phyloP scores from a whole-genome alignment of 64 coral and sea anemone genomes.

The Catalaphyllia jardinei region DNA sequence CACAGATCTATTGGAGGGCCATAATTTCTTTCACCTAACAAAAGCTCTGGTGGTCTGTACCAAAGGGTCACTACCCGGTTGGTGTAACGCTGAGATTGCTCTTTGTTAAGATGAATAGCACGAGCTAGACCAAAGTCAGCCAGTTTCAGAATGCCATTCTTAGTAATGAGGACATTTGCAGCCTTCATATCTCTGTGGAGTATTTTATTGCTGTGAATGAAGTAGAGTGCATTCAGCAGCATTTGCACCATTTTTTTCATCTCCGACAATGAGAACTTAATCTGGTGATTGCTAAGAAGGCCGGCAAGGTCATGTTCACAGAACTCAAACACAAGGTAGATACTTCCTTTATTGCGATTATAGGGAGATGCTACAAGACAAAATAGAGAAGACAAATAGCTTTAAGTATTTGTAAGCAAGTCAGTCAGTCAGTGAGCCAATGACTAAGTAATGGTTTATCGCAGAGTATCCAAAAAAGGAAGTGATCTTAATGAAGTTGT shows the following conservation, averaged over 20 bases:
- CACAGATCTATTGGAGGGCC: slow-evolving; percentile 98
- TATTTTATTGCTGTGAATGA: slow-evolving; percentile 99
- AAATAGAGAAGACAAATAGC: slow-evolving; percentile 14
- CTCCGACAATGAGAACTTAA: slow-evolving; percentile 89
- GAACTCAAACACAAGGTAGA: slow-evolving; percentile 99
- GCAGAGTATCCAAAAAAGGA: too few relatives aligned
- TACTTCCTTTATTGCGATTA: slow-evolving; percentile 98
- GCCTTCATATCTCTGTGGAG: slow-evolving; percentile 99
- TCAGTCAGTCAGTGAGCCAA: background rate
- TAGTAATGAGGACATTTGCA: slow-evolving; percentile 96
- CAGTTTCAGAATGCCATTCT: slow-evolving; percentile 93
- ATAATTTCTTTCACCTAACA: slow-evolving; percentile 94
- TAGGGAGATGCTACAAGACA: slow-evolving; percentile 77
- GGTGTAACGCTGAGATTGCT: slow-evolving; percentile 91
- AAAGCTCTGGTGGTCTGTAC: slow-evolving; percentile 93
- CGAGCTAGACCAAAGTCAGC: slow-evolving; percentile 98
- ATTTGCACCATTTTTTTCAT: slow-evolving; percentile 98
- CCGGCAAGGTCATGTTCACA: slow-evolving; percentile 99
- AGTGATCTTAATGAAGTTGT: too few relatives aligned
- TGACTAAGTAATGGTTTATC: too few relatives aligned
- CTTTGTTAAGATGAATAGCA: slow-evolving; percentile 93
- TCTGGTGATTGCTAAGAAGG: slow-evolving; percentile 87
- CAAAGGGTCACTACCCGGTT: slow-evolving; percentile 97
- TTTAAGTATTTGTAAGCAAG: background rate
- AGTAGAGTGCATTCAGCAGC: slow-evolving; percentile 98